Conservation (phyloP, 2,888 invertebrate species). For the Leptopilina syphax region DNA sequence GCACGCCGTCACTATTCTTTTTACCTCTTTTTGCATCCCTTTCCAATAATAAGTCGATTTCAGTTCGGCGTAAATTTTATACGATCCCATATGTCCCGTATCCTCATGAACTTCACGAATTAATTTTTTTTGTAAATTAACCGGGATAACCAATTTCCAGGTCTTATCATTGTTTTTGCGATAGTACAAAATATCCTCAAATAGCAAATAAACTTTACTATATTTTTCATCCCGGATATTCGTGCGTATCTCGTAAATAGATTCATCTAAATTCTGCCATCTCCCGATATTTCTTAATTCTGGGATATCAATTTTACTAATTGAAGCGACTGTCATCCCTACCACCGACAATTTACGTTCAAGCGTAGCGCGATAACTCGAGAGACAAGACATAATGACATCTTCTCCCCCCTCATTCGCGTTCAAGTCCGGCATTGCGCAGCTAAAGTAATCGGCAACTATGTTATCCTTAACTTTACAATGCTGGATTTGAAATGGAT, state of each 20-base stretch:
- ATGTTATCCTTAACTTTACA: too few species aligned
- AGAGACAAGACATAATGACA: background rate
- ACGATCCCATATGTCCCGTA: slow-evolving; percentile 33
- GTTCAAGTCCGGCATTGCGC: background rate
- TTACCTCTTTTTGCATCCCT: slow-evolving; percentile 20
- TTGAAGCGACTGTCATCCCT: background rate
- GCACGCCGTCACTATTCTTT: too few species aligned
- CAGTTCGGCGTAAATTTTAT: slow-evolving; percentile 5
- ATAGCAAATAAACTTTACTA: background rate
- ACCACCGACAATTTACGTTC: background rate
- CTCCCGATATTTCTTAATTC: background rate
- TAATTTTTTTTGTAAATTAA: background rate
- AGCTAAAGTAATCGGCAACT: background rate
- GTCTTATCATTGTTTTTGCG: background rate
- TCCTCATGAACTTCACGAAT: background rate
- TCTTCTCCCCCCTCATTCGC: slow-evolving; percentile 3
- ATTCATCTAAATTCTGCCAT: background rate
- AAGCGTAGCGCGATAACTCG: background rate
- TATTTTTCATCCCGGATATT: background rate
- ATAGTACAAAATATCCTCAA: background rate
- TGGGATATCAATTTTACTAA: background rate
- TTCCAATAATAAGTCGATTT: slow-evolving; percentile 32
- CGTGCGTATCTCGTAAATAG: background rate
- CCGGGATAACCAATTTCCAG: background rate
- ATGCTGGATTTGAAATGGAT: too few species aligned